Evolutionary conservation across 2,797 vertebrate species (phyloP).

Genomic region (Argya squamiceps): DNA sequence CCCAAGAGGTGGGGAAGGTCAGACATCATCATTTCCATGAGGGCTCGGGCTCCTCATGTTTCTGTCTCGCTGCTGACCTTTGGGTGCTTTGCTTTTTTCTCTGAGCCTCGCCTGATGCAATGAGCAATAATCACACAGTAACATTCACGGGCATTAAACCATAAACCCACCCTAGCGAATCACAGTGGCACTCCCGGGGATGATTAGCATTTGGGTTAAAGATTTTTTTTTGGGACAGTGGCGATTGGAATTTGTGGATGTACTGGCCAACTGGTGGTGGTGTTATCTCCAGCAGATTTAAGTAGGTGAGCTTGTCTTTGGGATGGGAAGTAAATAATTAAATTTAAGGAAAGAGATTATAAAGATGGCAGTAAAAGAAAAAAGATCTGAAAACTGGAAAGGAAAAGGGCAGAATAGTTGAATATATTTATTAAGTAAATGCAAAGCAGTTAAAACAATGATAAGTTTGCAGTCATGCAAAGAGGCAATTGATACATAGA

Average conservation of each 20-base stretch:
- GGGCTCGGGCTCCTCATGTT: not conserved
- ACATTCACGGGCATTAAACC: not conserved
- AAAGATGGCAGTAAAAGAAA: not conserved
- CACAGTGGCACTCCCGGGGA: not conserved
- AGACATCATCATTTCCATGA: not conserved
- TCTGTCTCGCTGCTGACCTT: slow-evolving; percentile 12
- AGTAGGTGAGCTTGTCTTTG: not conserved
- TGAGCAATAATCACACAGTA: slow-evolving; percentile 51
- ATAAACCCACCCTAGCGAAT: not conserved
- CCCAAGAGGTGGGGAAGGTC: not conserved
- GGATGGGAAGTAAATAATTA: not conserved
- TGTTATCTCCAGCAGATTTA: not conserved
- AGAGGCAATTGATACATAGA: not conserved
- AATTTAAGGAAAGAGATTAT: not conserved
- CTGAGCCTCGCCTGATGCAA: not conserved
- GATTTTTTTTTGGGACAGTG: not conserved
- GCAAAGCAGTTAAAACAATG: not conserved
- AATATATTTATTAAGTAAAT: not conserved
- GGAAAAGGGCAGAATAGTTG: not conserved
- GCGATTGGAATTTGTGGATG: not conserved
- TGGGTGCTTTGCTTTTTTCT: not conserved
- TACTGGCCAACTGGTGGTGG: not conserved
- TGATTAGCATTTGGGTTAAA: not conserved
- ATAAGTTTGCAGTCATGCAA: not conserved
- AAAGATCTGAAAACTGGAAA: not conserved